Percentiles rank a stretch among this genome's conserved stretches.
Evolutionary conservation across 2,888 invertebrate species (phyloP).

Genomic region (Nomada fabriciana): DNA sequence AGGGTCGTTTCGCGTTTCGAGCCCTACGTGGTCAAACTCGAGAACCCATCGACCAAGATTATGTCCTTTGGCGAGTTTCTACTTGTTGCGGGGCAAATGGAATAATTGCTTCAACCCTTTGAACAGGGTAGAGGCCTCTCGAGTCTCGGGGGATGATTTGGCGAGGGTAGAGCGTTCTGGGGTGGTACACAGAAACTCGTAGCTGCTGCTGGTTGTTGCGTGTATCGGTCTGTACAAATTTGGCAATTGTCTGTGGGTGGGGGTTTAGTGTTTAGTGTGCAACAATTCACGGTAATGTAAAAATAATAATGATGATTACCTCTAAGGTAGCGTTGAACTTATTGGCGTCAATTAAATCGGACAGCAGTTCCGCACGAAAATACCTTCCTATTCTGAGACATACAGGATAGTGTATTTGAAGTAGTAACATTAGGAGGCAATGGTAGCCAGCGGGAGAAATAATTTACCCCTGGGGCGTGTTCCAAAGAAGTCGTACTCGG

Average conservation of each 20-base stretch:
- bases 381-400: background rate
- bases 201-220: too few species aligned
- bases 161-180: too few species aligned
- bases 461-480: slow-evolving; percentile 70
- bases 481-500: slow-evolving; percentile 67
- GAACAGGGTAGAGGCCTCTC: background rate
- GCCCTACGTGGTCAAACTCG: background rate
- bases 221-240: too few species aligned
- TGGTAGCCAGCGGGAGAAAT: slow-evolving; percentile 56
- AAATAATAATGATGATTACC: too few species aligned
- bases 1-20: slow-evolving; percentile 25
- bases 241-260: too few species aligned
- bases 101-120: slow-evolving; percentile 25
- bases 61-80: slow-evolving; percentile 11
- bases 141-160: too few species aligned
- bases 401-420: background rate
- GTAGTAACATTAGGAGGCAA: slow-evolving; percentile 47
- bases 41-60: slow-evolving; percentile 14
- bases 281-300: too few species aligned
- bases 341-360: too few species aligned
- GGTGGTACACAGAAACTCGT: too few species aligned
- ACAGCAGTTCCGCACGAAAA: too few species aligned
- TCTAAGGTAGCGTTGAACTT: too few species aligned
- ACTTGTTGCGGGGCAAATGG: background rate
- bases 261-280: too few species aligned